These are phyloP conservation scores for Dinothrombium tinctorium DNA, from an alignment of 1,140 invertebrate genomes.

Conservation along the genomic window DNA sequence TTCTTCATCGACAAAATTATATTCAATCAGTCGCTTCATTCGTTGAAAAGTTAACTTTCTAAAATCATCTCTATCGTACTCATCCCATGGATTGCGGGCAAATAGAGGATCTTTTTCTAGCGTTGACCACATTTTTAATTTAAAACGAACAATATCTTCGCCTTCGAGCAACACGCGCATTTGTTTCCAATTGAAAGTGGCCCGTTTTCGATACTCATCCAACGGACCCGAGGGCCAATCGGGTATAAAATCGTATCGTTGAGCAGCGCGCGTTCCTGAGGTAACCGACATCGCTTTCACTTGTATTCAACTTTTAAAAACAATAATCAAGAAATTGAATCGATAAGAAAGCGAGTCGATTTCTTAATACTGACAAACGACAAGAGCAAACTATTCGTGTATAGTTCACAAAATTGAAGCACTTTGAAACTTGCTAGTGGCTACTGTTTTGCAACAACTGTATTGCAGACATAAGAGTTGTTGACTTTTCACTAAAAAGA, in stretches of 20 bases:
- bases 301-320: too few relatives aligned
- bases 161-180: constrained; percentile 45
- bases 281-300: too few relatives aligned
- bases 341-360: too few relatives aligned
- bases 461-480: too few relatives aligned
- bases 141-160: constrained; percentile 39
- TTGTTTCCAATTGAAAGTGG: constrained; percentile 52
- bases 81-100: constrained; percentile 25
- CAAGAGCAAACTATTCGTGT: too few relatives aligned
- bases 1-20: constrained; percentile 33
- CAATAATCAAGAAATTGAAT: too few relatives aligned
- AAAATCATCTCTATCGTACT: constrained; percentile 41
- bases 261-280: too few relatives aligned
- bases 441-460: too few relatives aligned
- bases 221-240: constrained; percentile 42
- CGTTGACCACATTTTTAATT: constrained; percentile 48
- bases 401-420: too few relatives aligned
- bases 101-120: constrained; percentile 61
- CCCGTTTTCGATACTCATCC: constrained; percentile 38
- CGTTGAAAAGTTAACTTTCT: constrained; percentile 33
- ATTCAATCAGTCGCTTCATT: constrained; percentile 34
- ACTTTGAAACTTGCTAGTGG: too few relatives aligned
- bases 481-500: too few relatives aligned
- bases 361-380: too few relatives aligned
- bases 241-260: constrained; percentile 18